Conservation (phyloP, 2,113 vertebrate species). For the Apus apus region DNA sequence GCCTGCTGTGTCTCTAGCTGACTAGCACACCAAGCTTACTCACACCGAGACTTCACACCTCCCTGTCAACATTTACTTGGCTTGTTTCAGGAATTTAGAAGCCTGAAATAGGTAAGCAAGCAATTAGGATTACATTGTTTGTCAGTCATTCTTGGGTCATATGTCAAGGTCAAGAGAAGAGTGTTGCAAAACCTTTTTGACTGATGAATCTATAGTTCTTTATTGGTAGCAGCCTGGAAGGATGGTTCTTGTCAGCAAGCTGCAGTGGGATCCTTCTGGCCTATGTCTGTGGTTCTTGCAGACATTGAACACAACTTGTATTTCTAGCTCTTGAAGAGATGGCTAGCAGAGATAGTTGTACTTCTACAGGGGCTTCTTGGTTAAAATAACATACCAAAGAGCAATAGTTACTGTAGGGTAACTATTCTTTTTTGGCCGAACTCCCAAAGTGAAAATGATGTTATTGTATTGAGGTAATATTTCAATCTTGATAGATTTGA, state of each 20-base stretch:
- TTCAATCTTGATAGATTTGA: constrained; percentile 36
- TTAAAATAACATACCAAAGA: not conserved
- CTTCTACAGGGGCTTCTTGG: not conserved
- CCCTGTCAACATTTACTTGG: not conserved
- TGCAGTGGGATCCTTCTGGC: not conserved
- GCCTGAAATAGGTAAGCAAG: not conserved
- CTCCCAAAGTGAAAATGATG: constrained; percentile 1
- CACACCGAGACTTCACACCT: not conserved
- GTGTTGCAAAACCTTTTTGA: not conserved
- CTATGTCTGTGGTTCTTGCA: fast-evolving
- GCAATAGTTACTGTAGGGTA: not conserved
- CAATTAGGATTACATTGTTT: not conserved
- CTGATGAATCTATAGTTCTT: not conserved
- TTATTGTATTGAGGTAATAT: constrained; percentile 17
- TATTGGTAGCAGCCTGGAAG: not conserved
- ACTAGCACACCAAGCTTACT: no score
- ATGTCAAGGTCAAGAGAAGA: no score
- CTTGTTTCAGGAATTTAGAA: not conserved
- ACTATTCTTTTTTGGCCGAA: not conserved
- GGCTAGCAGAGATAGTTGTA: fast-evolving
- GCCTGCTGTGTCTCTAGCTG: not conserved
- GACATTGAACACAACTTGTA: fast-evolving
- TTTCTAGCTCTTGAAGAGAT: not conserved
- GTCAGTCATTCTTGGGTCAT: fast-evolving
- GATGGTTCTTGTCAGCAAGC: not conserved